phyloP scores from a whole-genome alignment of 2,888 invertebrate genomes.

The Pristionchus maxplancki region DNA sequence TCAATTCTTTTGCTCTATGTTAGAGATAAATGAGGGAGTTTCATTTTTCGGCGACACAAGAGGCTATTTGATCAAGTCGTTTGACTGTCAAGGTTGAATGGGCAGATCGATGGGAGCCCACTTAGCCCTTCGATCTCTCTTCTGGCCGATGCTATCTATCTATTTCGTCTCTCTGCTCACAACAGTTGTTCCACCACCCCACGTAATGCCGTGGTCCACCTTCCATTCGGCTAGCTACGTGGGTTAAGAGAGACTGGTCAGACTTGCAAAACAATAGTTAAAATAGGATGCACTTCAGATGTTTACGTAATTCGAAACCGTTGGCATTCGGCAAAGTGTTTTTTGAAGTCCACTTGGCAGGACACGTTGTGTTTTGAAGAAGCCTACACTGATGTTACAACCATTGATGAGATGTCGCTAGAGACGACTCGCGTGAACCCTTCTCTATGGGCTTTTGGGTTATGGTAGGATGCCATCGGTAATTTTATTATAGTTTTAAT shows the following conservation, averaged over 20 bases:
- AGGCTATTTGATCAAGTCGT: neutral
- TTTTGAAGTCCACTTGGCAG: too few relatives aligned
- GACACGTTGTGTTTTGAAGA: too few relatives aligned
- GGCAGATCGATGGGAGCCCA: neutral
- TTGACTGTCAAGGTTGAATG: conserved; percentile 28
- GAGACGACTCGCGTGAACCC: too few relatives aligned
- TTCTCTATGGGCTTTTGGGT: too few relatives aligned
- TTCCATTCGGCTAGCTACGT: neutral
- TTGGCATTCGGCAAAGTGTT: neutral
- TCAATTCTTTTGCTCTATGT: conserved; percentile 8
- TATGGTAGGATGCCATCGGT: too few relatives aligned
- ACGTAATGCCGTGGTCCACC: neutral
- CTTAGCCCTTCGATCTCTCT: neutral
- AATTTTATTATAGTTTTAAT: too few relatives aligned
- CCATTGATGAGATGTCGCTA: too few relatives aligned
- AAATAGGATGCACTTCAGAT: neutral
- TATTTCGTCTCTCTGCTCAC: neutral
- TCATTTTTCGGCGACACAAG: neutral
- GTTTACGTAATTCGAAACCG: neutral
- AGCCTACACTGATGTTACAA: too few relatives aligned
- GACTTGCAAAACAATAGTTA: too few relatives aligned
- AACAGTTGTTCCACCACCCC: conserved; percentile 32
- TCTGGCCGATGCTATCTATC: conserved; percentile 24
- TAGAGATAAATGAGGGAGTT: conserved; percentile 45
- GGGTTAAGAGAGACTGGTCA: neutral